Evolutionary conservation across 2,888 invertebrate genomes (phyloP), one percentile per base, ranked within the genome.

Genomic region (Desoria tigrina): DNA sequence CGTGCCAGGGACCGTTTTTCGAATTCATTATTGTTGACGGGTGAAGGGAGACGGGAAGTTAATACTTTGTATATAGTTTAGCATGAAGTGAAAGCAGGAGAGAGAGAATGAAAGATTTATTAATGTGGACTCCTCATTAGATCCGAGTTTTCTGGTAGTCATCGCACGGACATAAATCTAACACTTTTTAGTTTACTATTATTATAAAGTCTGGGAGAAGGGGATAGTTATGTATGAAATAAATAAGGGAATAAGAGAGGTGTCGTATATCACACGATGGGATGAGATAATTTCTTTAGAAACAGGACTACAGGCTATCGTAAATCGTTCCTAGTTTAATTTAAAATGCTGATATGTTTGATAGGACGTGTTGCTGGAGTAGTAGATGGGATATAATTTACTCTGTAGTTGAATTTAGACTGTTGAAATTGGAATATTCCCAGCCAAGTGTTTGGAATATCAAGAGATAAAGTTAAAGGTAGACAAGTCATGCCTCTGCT

Each of bases 61-160:
- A 32, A 45, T 45, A n/a, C 45, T 11, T 45, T 16, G 45, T 18
- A n/a, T n/a, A n/a, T n/a, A 45, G 45, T 16, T 45, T 45, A 21
- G 45, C 45, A 45, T n/a, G n/a, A n/a, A 21, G 16, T 45, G n/a
- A 45, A 9, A 16, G n/a, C n/a, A n/a, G n/a, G n/a, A n/a, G n/a
- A n/a, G n/a, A n/a, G 45, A 45, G 45, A 21, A 21, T 6, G 45
- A 42, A 42, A 57, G 56, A 57, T 57, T 57, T 57, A 57, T 57
- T 42, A 23, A 18, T 18, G 14, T 23, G 24, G n/a, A 42, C 27
- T 57, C 56, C 56, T 57, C 56, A 57, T 57, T 57, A 57, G 56
- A 21, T 57, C 37, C 37, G 21, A 57, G 42, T n/a, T 54, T 16
- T 27, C 51, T 14, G 37, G 23, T 21, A 57, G 39, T 57, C 42